Conservation (phyloP, 2,888 invertebrate genomes). For the Cenopis cana region DNA sequence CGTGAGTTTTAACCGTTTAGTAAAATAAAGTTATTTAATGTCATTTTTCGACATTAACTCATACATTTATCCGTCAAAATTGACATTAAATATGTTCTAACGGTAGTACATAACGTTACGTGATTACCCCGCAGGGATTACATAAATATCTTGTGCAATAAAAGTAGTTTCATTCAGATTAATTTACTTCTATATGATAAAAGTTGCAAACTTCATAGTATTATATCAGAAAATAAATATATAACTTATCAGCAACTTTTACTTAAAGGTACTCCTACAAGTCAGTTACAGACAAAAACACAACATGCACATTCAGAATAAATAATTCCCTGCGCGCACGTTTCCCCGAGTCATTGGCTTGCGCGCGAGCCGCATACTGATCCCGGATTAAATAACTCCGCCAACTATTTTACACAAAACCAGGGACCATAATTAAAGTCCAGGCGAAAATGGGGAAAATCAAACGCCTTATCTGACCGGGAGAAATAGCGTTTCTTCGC, state of each 20-base stretch:
- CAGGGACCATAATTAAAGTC: slow-evolving; percentile 84
- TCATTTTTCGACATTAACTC: no score
- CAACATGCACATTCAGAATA: slow-evolving; percentile 26
- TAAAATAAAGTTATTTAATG: no score
- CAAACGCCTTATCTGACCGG: slow-evolving; percentile 84
- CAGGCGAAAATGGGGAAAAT: slow-evolving; percentile 81
- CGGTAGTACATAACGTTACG: no score
- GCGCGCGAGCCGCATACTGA: slow-evolving; percentile 78
- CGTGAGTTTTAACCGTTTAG: no score
- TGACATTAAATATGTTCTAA: no score
- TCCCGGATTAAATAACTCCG: slow-evolving; percentile 82
- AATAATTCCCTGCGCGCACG: slow-evolving; percentile 47
- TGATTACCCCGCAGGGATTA: no score
- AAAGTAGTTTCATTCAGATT: no score
- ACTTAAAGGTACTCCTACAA: not conserved
- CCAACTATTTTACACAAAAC: slow-evolving; percentile 85
- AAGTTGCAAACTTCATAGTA: no score
- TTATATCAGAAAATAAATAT: no score
- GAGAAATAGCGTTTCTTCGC: slow-evolving; percentile 82
- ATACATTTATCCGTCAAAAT: no score
- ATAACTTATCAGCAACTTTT: not conserved
- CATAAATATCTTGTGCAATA: no score
- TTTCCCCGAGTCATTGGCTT: slow-evolving; percentile 53
- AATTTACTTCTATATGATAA: no score
- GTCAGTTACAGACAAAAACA: slow-evolving; percentile 5